Evolutionary conservation across 2,797 vertebrate species (phyloP).

Genomic region (Melanotaenia nigrans): DNA sequence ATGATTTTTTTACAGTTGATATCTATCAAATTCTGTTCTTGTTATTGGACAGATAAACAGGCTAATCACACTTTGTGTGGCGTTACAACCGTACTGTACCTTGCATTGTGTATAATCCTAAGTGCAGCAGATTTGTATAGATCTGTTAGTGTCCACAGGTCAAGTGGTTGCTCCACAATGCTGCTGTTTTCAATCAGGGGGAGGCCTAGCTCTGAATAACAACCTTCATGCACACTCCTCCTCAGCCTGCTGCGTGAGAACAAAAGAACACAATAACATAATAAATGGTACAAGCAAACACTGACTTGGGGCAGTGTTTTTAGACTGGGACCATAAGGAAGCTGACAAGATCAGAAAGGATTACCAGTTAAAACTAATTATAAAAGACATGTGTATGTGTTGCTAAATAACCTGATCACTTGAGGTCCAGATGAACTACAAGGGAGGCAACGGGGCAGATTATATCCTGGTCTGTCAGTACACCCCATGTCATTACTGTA

Average conservation of each 20-base stretch:
- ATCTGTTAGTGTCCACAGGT: conserved; percentile 84
- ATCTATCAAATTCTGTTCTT: neutral
- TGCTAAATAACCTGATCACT: conserved; percentile 71
- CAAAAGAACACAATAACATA: neutral
- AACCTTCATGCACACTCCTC: conserved; percentile 63
- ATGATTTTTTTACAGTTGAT: too few relatives aligned
- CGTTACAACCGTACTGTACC: conserved; percentile 73
- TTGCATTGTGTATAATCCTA: conserved; percentile 84
- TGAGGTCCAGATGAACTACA: conserved; percentile 70
- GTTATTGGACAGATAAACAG: neutral
- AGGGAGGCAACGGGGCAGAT: conserved; percentile 85
- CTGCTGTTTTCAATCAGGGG: conserved; percentile 90
- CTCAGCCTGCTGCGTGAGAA: conserved; percentile 50
- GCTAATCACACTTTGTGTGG: neutral
- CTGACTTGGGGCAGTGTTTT: neutral
- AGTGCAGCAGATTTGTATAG: conserved; percentile 82
- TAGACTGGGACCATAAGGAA: neutral
- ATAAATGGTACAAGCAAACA: neutral
- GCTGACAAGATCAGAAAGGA: neutral
- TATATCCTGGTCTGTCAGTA: conserved; percentile 88
- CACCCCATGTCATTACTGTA: conserved; percentile 99
- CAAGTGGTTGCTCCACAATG: conserved; percentile 90
- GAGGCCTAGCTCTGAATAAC: conserved; percentile 85
- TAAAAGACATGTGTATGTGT: neutral
- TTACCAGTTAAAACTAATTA: neutral